Base-by-base conservation (phyloP, 2,797 vertebrate species). In the Silurus lanzhouensis region DNA sequence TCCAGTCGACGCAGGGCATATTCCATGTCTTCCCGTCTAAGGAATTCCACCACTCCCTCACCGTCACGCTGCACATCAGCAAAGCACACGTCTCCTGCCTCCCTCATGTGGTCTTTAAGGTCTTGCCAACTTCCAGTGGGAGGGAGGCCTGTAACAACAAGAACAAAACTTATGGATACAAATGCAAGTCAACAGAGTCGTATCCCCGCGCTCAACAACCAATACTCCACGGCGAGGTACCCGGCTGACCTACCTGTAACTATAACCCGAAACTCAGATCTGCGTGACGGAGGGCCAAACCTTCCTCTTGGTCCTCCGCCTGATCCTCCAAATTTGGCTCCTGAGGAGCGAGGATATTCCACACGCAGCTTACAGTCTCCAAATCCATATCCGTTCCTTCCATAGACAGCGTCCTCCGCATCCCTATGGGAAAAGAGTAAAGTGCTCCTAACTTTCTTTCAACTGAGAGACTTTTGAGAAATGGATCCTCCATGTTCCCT, bases 211-310 rank as follows among this genome's bases (percentile, higher is more conserved):
- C 5, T 46, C 3, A 31, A 48, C 46, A 63, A 48, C 20, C 57
- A 74, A 38, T 2, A 74, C 57, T 58, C 22, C 60, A 52, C 48
- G 10, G 48, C 10, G 10, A 52, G 10, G 48, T 52, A 52, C 8
- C 6, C 48, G 48, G 48, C 48, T 31, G 13, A 86, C 90, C 83
- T 94, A 98, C 97, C 97, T 94, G 96, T 96, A 91, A 98, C 97
- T 91, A 97, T 95, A 93, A 98, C 97, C 91, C 97, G 95, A 92
- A 97, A 98, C 92, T 98, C 97, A 85, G 97, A 98, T 93, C 97
- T 96, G 89, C 97, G 95, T 85, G 96, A 96, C 61, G 96, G 96
- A 86, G 97, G 97, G 84, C 97, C 97, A 93, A 95, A 97, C 90
- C 97, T 95, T 92, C 96, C 96, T 86, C 95, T 94, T 61, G 95